Conservation (phyloP, 2,113 vertebrate species). For the Lepus americanus region DNA sequence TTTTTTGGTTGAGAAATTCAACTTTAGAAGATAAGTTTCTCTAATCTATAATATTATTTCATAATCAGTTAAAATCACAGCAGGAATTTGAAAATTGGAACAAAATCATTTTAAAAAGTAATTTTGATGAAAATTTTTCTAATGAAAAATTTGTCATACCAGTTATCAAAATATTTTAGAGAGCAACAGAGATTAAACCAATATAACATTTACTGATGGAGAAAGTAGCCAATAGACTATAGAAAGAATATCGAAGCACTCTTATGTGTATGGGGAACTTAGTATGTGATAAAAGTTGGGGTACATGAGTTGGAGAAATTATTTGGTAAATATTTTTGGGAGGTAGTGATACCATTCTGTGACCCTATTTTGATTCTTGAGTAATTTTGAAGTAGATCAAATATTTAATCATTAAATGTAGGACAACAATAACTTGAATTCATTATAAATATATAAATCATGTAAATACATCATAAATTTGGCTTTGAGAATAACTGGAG, state of each 20-base stretch:
- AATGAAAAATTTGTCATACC: not conserved
- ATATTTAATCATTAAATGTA: not conserved
- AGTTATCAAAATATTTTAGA: constrained; percentile 5
- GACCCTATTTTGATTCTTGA: not conserved
- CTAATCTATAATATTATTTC: not conserved
- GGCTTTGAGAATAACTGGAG: not conserved
- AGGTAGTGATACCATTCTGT: not conserved
- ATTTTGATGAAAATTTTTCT: not conserved
- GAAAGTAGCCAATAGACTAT: not conserved
- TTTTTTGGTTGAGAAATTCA: too few relatives aligned
- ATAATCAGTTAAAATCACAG: not conserved
- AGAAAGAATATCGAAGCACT: not conserved
- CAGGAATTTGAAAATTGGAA: not conserved
- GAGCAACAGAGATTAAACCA: not conserved
- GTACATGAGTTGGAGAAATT: not conserved
- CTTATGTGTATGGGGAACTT: not conserved
- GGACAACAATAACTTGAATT: not conserved
- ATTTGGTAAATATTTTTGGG: not conserved
- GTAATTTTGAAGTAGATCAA: not conserved
- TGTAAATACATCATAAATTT: not conserved
- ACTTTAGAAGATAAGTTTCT: not conserved
- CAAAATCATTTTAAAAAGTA: constrained; percentile 27
- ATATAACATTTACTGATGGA: not conserved
- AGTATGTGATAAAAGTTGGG: not conserved
- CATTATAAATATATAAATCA: not conserved